phyloP scores from a whole-genome alignment of 1,140 invertebrate genomes.

The Ceratitis capitata region DNA sequence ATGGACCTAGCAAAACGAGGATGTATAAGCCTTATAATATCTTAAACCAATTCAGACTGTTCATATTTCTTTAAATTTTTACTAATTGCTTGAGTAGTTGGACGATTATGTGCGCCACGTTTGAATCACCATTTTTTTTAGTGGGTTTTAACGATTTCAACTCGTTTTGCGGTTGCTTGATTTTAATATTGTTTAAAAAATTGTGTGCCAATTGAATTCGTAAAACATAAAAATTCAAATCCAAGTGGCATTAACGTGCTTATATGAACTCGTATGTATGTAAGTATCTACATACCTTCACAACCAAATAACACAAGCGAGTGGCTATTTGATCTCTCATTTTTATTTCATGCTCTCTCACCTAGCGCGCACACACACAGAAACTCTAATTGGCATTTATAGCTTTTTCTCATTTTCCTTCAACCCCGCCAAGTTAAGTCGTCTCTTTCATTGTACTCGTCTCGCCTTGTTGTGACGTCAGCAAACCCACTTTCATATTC shows the following conservation, averaged over 20 bases:
- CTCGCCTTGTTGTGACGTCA: background rate
- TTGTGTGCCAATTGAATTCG: no score
- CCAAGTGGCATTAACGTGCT: background rate
- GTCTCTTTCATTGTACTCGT: background rate
- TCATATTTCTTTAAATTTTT: no score
- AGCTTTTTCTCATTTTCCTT: background rate
- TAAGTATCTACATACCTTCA: background rate
- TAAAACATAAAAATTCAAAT: background rate
- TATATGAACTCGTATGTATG: background rate
- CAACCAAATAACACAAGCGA: background rate
- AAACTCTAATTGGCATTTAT: background rate
- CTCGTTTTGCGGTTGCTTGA: no score
- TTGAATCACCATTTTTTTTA: no score
- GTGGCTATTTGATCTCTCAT: background rate
- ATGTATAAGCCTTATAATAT: no score
- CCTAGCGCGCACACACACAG: background rate
- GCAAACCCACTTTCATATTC: conserved; percentile 14
- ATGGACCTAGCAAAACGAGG: no score
- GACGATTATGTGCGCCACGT: no score
- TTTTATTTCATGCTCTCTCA: background rate
- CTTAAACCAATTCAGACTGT: no score
- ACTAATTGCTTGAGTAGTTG: no score
- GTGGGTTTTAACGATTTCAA: no score
- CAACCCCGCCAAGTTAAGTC: background rate
- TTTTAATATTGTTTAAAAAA: no score